Evolutionary conservation across 2,888 invertebrate genomes (phyloP).

Genomic region (Oligia strigilis): DNA sequence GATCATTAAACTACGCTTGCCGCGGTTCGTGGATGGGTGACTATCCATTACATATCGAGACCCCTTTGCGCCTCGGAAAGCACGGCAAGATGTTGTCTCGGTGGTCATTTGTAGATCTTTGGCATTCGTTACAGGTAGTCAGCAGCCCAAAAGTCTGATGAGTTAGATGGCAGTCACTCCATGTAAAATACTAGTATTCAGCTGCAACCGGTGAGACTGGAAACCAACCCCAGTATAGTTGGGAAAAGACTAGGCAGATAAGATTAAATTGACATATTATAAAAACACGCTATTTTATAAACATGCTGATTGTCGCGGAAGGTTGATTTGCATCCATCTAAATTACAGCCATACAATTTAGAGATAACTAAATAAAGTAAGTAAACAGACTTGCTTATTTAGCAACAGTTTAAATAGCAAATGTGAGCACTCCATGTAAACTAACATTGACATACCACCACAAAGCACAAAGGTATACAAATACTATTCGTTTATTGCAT

Average conservation of each 20-base stretch:
- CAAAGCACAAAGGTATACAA: slow-evolving; percentile 26
- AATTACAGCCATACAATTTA: neutral
- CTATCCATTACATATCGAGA: too few species aligned
- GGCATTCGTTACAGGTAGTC: too few species aligned
- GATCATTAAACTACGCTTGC: too few species aligned
- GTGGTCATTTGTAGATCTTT: too few species aligned
- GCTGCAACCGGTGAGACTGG: neutral
- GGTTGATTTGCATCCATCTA: neutral
- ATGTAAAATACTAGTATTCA: neutral
- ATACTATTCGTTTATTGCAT: slow-evolving; percentile 21
- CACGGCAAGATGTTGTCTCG: too few species aligned
- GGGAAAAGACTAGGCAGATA: too few species aligned
- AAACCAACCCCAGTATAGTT: too few species aligned
- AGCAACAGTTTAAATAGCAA: slow-evolving; percentile 13
- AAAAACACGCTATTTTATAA: neutral
- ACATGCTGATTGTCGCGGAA: neutral
- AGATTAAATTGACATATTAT: too few species aligned
- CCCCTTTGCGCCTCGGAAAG: neutral
- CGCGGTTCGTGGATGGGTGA: too few species aligned
- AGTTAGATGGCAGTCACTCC: too few species aligned
- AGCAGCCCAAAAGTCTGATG: neutral
- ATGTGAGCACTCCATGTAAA: slow-evolving; percentile 12
- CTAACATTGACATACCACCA: slow-evolving; percentile 24
- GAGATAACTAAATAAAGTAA: neutral
- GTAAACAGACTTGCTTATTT: slow-evolving; percentile 1